Conservation (phyloP, 2,797 vertebrate genomes). For the Scolopax bukidnonensis region DNA sequence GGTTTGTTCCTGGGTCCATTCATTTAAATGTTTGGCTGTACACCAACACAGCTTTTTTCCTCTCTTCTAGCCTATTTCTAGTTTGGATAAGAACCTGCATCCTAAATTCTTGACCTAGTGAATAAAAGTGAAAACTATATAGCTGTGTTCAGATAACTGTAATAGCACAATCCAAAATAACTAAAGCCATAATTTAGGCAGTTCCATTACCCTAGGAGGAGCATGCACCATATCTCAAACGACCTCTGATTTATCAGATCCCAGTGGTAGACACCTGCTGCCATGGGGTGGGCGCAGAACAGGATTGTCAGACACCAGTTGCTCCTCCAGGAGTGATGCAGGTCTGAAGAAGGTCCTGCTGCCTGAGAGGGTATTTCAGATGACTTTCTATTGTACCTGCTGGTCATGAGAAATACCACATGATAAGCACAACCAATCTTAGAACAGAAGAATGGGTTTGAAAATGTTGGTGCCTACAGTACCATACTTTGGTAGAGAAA, state of each 20-base stretch:
- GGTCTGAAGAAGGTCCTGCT: not conserved
- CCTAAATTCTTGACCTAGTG: not conserved
- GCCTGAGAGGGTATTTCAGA: not conserved
- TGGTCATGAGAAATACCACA: not conserved
- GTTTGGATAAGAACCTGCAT: not conserved
- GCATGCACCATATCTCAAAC: rapidly evolving
- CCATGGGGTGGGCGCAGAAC: not conserved
- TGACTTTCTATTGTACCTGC: not conserved
- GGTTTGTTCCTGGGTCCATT: not conserved
- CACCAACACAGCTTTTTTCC: not conserved
- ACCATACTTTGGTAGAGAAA: not conserved
- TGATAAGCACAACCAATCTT: not conserved
- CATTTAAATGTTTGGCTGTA: not conserved
- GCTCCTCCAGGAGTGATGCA: not conserved
- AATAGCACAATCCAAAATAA: not conserved
- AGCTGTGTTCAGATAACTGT: not conserved
- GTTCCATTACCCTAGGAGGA: not conserved
- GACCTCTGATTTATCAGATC: not conserved
- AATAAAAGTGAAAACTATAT: not conserved
- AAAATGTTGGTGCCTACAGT: not conserved
- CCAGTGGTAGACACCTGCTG: not conserved
- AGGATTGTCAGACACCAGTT: not conserved
- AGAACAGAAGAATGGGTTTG: not conserved
- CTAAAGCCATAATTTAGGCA: not conserved
- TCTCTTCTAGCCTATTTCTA: not conserved